Conservation (phyloP, 1,140 invertebrate genomes). For the Paraescarpia echinospica region DNA sequence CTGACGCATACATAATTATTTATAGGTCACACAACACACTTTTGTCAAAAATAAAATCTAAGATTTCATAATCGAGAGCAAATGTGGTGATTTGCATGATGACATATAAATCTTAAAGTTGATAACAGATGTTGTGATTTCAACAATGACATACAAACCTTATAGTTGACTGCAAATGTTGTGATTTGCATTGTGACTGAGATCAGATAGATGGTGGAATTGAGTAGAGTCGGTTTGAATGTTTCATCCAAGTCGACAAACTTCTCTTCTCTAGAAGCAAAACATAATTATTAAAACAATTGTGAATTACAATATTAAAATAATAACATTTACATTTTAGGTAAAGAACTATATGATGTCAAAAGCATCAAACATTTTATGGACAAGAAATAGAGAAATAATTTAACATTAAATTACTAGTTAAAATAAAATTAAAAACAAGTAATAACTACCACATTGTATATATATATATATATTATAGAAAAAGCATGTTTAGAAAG, state of each 20-base stretch:
- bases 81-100: neutral
- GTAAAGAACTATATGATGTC: no score
- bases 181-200: slow-evolving; percentile 95
- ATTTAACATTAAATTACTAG: no score
- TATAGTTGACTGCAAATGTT: slow-evolving; percentile 91
- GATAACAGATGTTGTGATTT: neutral
- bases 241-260: slow-evolving; percentile 77
- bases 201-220: slow-evolving; percentile 98
- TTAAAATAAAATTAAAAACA: no score
- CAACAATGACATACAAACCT: neutral
- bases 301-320: no score
- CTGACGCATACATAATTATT: neutral
- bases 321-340: no score
- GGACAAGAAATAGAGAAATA: no score
- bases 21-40: neutral
- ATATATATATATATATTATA: no score
- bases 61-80: neutral
- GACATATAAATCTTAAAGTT: neutral
- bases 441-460: no score
- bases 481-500: no score
- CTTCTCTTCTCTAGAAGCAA: slow-evolving; percentile 45
- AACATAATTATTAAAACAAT: neutral
- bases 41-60: neutral
- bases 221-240: slow-evolving; percentile 91
- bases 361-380: no score